Evolutionary conservation across 2,888 invertebrate genomes (phyloP), one percentile per base, ranked within the genome.

Genomic region (Neria commutata): DNA sequence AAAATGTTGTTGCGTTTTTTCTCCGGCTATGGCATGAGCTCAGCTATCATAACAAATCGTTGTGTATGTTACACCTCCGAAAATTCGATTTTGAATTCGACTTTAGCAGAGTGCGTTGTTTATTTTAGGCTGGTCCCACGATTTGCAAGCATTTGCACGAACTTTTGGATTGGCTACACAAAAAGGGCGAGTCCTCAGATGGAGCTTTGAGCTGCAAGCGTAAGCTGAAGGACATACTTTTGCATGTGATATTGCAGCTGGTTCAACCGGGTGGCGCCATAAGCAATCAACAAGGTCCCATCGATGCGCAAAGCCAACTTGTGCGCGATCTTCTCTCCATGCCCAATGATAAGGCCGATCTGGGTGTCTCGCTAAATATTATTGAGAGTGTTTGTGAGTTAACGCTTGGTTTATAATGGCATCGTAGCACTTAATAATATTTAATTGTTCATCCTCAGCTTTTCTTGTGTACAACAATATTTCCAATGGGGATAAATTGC

Each of bases 251-350:
- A 33, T 86, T 89, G 70, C 88, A 89, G 67, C 81, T 94, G 69
- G 87, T 92, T 57, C 86, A 89, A 76, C 88, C 89, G 60, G 84
- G 85, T 64, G 88, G 88, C 54, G 84, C 86, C 19, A 79, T 91
- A 64, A 84, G 87, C 71, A 86, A 86, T 49, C 83, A 86, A 70
- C 85, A 88, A 73, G 86, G 87, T 62, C 89, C 91, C 61, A 80
- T 93, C 72, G 88, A 91, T 86, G 88, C 91, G 54, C 88, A 92
- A 75, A 90, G 88, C 74, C 88, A 88, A 74, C 83, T 91, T 57
- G 83, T 91, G 24, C 88, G 88, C 51, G 86, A 88, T 49, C 80
- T 91, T 62, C 81, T 88, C 14, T 85, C 87, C 70, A 83, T 80
- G 69, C 80, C 81, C 67, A 90, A 88, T 72, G 84, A 86, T 19